Evolutionary conservation across 2,113 vertebrate genomes (phyloP), one percentile per base, ranked within the genome.

Genomic region (Apus apus): DNA sequence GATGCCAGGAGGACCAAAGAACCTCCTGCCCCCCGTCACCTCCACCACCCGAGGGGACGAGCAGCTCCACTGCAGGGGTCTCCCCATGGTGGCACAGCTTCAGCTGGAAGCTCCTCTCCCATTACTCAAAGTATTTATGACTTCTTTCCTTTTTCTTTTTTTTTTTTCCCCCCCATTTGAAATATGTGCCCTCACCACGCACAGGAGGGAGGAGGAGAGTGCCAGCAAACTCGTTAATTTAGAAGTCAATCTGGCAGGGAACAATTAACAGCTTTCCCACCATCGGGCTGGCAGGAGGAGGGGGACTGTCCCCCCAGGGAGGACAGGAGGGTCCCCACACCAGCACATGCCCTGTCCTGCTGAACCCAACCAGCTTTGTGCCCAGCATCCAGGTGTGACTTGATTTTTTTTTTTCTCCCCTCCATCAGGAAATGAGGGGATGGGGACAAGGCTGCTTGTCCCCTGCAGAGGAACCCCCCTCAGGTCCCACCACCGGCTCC

Each of bases 141-240:
- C 85, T 93, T 95, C 51, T 82, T 32, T 48, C 17, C 17, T 46
- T 46, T 46, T 19, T 46, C 18, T 46, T 46, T 48, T 21, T 48
- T 48, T 46, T 46, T 8, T n/a, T n/a, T n/a, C n/a, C n/a, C n/a
- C 46, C 76, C 82, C 85, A 3, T 93, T 75, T 92, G 92, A 96
- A 88, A 95, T 87, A 94, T 53, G 87, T 93, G 92, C 61, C 74
- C 68, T 84, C 21, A 86, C 93, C 92, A 91, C 64, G 81, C 95
- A 91, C 89, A 92, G 86, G 90, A 96, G 95, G 89, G 94, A 96
- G 95, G 90, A 92, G 94, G 74, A 90, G 80, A 92, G 90, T 38
- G 91, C 97, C 95, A 95, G 95, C 88, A 85, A 95, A 80, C 75
- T 86, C 79, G 32, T 96, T 97, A 96, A 97, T 93, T 94, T 94